phyloP scores from a whole-genome alignment of 2,113 vertebrate species.

The Lagopus leucura region DNA sequence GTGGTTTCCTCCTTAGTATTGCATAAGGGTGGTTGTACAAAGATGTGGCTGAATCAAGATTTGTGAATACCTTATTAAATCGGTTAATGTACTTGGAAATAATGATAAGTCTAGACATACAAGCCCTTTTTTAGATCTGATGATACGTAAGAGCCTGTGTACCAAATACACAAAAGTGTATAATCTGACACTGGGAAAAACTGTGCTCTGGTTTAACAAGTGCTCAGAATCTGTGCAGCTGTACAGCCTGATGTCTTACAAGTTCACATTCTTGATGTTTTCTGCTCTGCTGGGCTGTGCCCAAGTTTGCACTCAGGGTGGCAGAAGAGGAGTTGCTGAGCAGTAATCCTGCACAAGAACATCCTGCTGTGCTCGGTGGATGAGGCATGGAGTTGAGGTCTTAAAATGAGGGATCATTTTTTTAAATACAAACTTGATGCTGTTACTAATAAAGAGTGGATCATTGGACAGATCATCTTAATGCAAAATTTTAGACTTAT shows the following conservation, averaged over 20 bases:
- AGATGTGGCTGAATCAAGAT: background rate
- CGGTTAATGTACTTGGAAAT: background rate
- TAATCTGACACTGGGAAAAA: background rate
- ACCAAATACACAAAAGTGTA: background rate
- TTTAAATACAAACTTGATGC: background rate
- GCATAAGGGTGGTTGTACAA: background rate
- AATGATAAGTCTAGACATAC: background rate
- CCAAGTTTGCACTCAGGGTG: background rate
- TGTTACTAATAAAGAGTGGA: background rate
- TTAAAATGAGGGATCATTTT: background rate
- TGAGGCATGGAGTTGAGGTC: background rate
- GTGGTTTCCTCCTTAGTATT: background rate
- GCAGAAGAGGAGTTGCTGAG: background rate
- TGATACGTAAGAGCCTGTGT: background rate
- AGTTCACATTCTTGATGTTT: background rate
- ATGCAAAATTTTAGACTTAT: background rate
- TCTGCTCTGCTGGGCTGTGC: background rate
- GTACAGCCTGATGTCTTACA: background rate
- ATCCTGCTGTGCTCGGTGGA: rapidly evolving
- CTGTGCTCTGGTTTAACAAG: background rate
- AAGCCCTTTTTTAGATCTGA: background rate
- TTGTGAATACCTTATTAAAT: background rate
- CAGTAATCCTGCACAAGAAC: background rate
- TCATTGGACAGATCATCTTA: background rate
- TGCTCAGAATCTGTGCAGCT: background rate